Evolutionary conservation across 2,888 invertebrate genomes (phyloP).

Genomic region (Tolmerus cingulatus): DNA sequence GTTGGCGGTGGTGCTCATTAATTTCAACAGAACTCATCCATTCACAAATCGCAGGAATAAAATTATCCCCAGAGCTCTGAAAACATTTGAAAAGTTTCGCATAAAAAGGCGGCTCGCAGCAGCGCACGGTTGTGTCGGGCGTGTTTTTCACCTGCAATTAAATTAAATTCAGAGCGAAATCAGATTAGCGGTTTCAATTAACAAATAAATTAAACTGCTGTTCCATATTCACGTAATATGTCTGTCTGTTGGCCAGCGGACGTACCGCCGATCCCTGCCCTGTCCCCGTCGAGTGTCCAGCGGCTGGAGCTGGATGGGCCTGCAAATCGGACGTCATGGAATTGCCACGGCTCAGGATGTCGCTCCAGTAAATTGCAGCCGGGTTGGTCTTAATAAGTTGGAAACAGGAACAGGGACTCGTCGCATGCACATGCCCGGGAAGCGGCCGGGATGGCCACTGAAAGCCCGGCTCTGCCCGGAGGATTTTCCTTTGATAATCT

Average conservation of each 20-base stretch:
- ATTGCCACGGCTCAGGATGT: not conserved
- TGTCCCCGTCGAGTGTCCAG: not conserved
- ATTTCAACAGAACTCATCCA: not conserved
- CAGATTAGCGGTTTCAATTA: conserved; percentile 48
- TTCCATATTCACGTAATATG: conserved; percentile 41
- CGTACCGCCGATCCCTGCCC: not conserved
- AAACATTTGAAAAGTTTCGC: not conserved
- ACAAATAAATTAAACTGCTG: conserved; percentile 48
- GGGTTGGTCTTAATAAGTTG: conserved; percentile 1
- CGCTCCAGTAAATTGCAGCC: not conserved
- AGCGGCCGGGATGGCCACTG: not conserved
- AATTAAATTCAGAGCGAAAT: conserved; percentile 46
- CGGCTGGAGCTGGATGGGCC: not conserved
- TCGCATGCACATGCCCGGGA: not conserved
- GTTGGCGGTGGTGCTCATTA: not conserved
- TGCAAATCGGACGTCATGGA: conserved; percentile 5
- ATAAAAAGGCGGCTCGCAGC: not conserved
- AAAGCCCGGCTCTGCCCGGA: not conserved
- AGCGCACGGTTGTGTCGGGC: not conserved
- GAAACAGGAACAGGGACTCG: not conserved
- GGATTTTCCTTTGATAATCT: conserved; percentile 31
- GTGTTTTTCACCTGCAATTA: conserved; percentile 42
- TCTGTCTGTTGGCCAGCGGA: not conserved
- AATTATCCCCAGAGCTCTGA: not conserved
- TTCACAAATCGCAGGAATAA: not conserved